Conservation (phyloP, 2,113 vertebrate genomes). For the Sebastes fasciatus region DNA sequence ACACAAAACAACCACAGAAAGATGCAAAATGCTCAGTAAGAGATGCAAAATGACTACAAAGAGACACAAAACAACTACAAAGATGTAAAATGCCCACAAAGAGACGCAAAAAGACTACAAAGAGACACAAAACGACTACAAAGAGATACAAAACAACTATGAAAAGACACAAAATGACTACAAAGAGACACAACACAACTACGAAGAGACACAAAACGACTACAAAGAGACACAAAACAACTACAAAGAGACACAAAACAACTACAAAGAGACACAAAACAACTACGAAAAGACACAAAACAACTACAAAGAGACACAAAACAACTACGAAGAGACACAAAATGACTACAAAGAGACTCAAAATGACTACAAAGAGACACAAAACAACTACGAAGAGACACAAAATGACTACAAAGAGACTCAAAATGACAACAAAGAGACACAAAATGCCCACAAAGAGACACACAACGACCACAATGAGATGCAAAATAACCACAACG, state of each 20-base stretch:
- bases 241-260: neutral
- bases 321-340: neutral
- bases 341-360: neutral
- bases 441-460: neutral
- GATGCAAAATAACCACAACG: neutral
- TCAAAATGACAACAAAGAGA: accelerated
- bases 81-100: neutral
- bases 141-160: neutral
- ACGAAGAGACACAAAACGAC: accelerated
- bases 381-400: neutral
- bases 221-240: neutral
- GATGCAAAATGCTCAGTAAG: accelerated
- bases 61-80: too few species aligned
- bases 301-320: neutral
- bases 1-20: neutral
- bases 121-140: neutral
- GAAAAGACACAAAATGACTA: neutral
- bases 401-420: neutral
- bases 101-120: accelerated
- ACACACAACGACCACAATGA: neutral
- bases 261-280: accelerated
- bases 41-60: accelerated
- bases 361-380: accelerated
- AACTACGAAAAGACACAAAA: neutral
- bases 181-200: neutral